Evolutionary conservation across 2,113 vertebrate genomes (phyloP).

Genomic region (Oryzias melastigma): DNA sequence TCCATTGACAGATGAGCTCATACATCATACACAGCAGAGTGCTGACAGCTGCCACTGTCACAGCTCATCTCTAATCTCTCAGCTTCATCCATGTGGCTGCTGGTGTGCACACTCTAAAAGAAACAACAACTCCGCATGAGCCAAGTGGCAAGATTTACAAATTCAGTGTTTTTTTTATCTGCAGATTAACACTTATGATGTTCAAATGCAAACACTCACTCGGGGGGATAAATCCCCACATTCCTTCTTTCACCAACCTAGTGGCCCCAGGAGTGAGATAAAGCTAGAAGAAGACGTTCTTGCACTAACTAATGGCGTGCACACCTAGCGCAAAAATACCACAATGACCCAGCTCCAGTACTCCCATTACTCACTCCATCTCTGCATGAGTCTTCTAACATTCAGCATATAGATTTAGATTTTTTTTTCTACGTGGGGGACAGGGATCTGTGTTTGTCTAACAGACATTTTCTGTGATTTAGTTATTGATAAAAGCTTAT

Average conservation of each 20-base stretch:
- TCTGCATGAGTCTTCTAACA: constrained; percentile 12
- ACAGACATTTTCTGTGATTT: background rate
- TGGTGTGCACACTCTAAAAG: constrained; percentile 26
- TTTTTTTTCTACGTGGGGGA: background rate
- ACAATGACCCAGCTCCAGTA: constrained; percentile 48
- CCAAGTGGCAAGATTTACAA: background rate
- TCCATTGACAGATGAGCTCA: constrained; percentile 62
- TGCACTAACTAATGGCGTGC: constrained; percentile 53
- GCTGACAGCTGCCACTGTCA: constrained; percentile 71
- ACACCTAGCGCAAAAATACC: constrained; percentile 51
- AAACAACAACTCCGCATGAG: constrained; percentile 1
- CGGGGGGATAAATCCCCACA: constrained; percentile 18
- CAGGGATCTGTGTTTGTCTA: background rate
- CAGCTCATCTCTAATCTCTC: constrained; percentile 57
- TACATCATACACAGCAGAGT: constrained; percentile 65
- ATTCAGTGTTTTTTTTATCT: constrained; percentile 20
- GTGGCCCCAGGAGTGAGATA: constrained; percentile 53
- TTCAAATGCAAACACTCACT: background rate
- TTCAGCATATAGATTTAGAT: background rate
- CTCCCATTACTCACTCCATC: constrained; percentile 54
- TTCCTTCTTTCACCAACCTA: constrained; percentile 42
- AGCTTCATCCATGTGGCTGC: constrained; percentile 59
- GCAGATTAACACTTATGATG: constrained; percentile 10
- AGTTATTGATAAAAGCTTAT: background rate
- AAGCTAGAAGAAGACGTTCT: constrained; percentile 49